Base-by-base conservation (phyloP, 2,888 invertebrate species). In the Therioaphis trifolii region DNA sequence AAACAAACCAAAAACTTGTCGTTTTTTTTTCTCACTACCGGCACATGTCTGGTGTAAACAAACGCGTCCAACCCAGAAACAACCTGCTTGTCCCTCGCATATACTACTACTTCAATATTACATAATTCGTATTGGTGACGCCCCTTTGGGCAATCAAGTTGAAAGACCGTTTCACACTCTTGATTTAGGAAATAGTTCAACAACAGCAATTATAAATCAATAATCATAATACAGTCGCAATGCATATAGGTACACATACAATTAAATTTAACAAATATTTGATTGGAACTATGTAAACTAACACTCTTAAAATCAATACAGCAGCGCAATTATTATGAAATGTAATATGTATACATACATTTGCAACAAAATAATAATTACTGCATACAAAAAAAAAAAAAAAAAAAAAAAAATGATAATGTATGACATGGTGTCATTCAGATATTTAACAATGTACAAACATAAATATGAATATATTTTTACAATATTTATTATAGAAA, bases 101-200 rank as follows among this genome's bases (percentile, higher is more conserved):
- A 55, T 21, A 7, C 18, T 55, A 55, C 55, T 2, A n/a, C n/a
- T n/a, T n/a, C n/a, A n/a, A n/a, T n/a, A n/a, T n/a, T 11, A n/a
- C 27, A 21, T 35, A 52, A 79, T 79, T 77, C 35, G 55, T 40
- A 71, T 58, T 58, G 27, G 71, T 5, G 46, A 71, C 79, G 58
- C 79, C 79, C 71, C 43, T 43, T 58, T 21, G 58, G 43, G 69
- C 46, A 79, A 79, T 61, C 69, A 58, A 79, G 58, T 76, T 46
- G 15, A 79, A 71, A 71, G 58, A 58, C 43, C 55, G 71, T 27
- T 58, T 58, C 9, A 55, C 21, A 40, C 46, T 35, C 68, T 68
- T 52, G 40, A 78, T 68, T 68, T 12, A 35, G 52, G 40, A 40
- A 68, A 78, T 43, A 61, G 27, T 61, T 75, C 24, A 21, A 29